Evolutionary conservation across 1,140 invertebrate species (phyloP).

Genomic region (Sitobion miscanthi): DNA sequence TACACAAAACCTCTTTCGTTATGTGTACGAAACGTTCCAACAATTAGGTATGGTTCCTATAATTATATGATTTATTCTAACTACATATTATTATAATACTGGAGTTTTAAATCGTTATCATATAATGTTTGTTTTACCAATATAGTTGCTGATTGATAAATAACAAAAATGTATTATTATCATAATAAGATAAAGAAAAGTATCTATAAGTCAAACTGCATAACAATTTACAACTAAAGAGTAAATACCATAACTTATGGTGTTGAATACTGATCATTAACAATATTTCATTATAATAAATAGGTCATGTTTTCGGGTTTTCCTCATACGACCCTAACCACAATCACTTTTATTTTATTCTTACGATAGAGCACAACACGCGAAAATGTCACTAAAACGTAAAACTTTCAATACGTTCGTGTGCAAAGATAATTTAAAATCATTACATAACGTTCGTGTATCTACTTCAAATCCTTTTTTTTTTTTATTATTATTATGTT

Average conservation of each 20-base stretch:
- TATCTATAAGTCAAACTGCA: neutral
- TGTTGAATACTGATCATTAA: neutral
- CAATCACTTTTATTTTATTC: neutral
- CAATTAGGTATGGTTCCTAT: too few species aligned
- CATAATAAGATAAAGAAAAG: too few species aligned
- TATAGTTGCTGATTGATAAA: too few species aligned
- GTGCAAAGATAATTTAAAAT: conserved; percentile 34
- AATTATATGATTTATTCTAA: too few species aligned
- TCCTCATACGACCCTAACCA: neutral
- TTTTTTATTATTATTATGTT: neutral
- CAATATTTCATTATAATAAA: neutral
- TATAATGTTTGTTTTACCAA: too few species aligned
- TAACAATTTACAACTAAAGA: neutral
- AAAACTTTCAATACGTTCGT: conserved; percentile 7
- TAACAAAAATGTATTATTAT: too few species aligned
- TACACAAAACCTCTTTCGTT: neutral
- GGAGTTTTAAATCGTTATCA: too few species aligned
- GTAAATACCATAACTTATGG: neutral
- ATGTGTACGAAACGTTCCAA: too few species aligned
- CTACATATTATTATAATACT: too few species aligned
- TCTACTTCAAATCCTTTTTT: neutral
- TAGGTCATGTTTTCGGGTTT: neutral
- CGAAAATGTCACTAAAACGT: conserved; percentile 13
- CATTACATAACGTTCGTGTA: conserved; percentile 20
- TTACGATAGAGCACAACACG: neutral